Evolutionary conservation across 37 sponge, comb jelly and placozoan species (phyloP).

Genomic region (Axinella damicornis): DNA sequence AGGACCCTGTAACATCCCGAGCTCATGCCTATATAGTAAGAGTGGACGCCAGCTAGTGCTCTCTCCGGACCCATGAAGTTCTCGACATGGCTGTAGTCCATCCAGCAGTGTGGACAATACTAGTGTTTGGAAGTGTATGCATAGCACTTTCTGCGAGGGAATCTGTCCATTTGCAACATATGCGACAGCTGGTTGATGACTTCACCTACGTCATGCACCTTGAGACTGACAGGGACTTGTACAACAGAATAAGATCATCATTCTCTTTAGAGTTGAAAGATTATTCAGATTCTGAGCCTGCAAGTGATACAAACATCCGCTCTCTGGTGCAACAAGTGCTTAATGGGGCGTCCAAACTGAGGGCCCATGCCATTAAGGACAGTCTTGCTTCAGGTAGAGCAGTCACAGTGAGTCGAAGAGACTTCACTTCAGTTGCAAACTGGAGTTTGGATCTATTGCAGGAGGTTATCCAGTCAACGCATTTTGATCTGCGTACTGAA

Average conservation of each 20-base stretch:
- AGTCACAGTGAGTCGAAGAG: not conserved
- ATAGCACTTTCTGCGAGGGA: too few relatives aligned
- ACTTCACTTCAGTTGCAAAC: not conserved
- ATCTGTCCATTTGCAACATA: too few relatives aligned
- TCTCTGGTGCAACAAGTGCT: not conserved
- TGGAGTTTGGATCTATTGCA: slow-evolving; percentile 1
- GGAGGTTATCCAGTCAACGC: not conserved
- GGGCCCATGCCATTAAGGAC: not conserved
- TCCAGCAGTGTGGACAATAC: too few relatives aligned
- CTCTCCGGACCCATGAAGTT: too few relatives aligned
- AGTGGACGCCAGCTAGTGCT: too few relatives aligned
- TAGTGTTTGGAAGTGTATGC: too few relatives aligned
- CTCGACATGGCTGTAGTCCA: too few relatives aligned
- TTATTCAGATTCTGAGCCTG: too few relatives aligned
- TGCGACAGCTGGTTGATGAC: not conserved
- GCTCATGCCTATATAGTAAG: too few relatives aligned
- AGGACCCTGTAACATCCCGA: too few relatives aligned
- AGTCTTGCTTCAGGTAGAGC: not conserved
- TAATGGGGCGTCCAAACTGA: not conserved
- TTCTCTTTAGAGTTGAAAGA: too few relatives aligned
- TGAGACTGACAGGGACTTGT: not conserved
- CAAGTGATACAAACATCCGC: not conserved
- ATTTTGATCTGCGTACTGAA: not conserved
- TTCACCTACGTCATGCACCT: not conserved
- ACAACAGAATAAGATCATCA: too few relatives aligned